These are phyloP conservation scores for Tortrix viridana DNA, from an alignment of 2,888 invertebrate genomes.

Conservation along the genomic window DNA sequence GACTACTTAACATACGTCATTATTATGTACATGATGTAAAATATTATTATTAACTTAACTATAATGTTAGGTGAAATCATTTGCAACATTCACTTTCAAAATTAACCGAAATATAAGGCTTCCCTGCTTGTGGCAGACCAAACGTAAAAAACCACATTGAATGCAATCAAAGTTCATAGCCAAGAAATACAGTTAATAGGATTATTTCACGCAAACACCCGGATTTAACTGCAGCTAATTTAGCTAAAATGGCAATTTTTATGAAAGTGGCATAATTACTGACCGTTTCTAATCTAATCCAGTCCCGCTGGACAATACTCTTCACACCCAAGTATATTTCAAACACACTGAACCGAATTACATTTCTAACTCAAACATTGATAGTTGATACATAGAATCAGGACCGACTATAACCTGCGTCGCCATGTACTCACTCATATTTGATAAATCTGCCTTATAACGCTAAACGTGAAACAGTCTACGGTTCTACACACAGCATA, in stretches of 20 bases:
- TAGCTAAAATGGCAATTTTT: no score
- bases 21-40: conserved; percentile 71
- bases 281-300: no score
- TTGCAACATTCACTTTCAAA: conserved; percentile 70
- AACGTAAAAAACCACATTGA: conserved; percentile 18
- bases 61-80: conserved; percentile 60
- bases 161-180: conserved; percentile 30
- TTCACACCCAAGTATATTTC: conserved; percentile 22
- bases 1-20: conserved; percentile 66
- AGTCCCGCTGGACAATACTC: no score
- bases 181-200: conserved; percentile 16
- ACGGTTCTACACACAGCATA: conserved; percentile 78
- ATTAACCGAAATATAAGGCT: conserved; percentile 52
- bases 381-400: background rate
- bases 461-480: conserved; percentile 74
- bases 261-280: no score
- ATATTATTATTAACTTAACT: conserved; percentile 68
- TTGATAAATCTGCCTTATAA: conserved; percentile 66
- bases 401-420: conserved; percentile 12
- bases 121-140: conserved; percentile 41
- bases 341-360: conserved; percentile 26
- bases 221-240: no score
- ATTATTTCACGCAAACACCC: conserved; percentile 1
- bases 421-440: conserved; percentile 57
- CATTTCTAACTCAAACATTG: conserved; percentile 16